Evolutionary conservation across 2,113 vertebrate genomes (phyloP).

Genomic region (Tragulus kanchil): DNA sequence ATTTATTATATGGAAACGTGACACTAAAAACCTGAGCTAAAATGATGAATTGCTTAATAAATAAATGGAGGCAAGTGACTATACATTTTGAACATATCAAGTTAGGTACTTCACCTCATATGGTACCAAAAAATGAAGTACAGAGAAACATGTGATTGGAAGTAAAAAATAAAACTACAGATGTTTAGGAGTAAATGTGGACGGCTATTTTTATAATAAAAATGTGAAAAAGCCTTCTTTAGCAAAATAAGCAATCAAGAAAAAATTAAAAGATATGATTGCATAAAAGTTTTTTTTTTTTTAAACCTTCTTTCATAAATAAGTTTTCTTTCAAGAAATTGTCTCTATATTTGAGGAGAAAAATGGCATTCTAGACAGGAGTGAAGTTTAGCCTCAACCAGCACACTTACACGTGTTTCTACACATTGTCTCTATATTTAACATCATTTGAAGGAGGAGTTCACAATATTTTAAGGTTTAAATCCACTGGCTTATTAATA

Average conservation of each 20-base stretch:
- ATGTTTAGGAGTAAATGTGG: not conserved
- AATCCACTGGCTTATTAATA: not conserved
- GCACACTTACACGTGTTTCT: not conserved
- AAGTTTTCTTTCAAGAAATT: too few species aligned
- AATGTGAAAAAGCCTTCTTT: not conserved
- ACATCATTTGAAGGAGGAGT: not conserved
- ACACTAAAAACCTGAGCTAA: not conserved
- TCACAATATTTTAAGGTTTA: constrained; percentile 4
- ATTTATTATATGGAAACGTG: not conserved
- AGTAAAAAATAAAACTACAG: constrained; percentile 21
- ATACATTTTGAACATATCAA: not conserved
- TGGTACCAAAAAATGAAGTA: not conserved
- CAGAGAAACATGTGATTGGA: not conserved
- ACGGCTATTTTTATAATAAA: not conserved
- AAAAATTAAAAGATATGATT: not conserved
- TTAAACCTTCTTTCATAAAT: too few species aligned
- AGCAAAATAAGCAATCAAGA: not conserved
- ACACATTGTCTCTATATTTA: not conserved
- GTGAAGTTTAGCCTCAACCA: not conserved
- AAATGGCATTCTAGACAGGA: too few species aligned
- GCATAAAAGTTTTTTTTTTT: not conserved
- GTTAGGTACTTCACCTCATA: not conserved
- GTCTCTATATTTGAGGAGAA: too few species aligned
- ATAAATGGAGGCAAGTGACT: not conserved
- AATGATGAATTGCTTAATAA: not conserved